Conservation (phyloP, 2,888 invertebrate species). For the Prenolepis imparis region DNA sequence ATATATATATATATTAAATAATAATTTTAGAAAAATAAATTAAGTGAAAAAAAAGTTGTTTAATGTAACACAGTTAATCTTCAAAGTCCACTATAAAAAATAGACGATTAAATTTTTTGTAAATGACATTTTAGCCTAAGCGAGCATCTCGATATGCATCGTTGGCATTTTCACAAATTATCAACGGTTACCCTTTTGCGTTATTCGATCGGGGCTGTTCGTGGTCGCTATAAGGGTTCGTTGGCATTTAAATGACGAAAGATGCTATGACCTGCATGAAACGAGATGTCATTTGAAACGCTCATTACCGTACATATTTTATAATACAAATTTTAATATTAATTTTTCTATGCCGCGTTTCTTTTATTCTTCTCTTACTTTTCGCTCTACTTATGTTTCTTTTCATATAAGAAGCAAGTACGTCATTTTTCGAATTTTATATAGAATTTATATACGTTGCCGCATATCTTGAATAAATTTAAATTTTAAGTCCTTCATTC, state of each 20-base stretch:
- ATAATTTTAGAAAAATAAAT: background rate
- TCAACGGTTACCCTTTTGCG: conserved; percentile 68
- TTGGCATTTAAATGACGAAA: conserved; percentile 83
- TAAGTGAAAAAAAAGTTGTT: background rate
- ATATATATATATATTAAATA: background rate
- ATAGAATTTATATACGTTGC: background rate
- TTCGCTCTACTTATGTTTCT: background rate
- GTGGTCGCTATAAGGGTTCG: conserved; percentile 62
- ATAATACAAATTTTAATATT: conserved; percentile 13
- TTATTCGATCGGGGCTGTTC: conserved; percentile 58
- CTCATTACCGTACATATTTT: conserved; percentile 57
- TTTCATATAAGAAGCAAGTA: background rate
- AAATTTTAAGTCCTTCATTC: background rate
- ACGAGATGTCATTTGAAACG: conserved; percentile 64
- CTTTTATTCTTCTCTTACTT: background rate
- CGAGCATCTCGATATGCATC: background rate
- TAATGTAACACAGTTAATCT: background rate
- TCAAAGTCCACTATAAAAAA: background rate
- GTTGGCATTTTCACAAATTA: conserved; percentile 71
- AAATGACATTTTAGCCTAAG: background rate
- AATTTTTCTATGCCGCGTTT: background rate
- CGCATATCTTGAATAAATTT: background rate
- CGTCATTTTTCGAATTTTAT: background rate
- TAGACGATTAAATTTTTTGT: background rate
- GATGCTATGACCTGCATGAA: conserved; percentile 72